Percentiles rank a stretch among this genome's conserved stretches.
These are phyloP conservation scores for Trachythela sp. DNA, from an alignment of 64 coral and sea anemone genomes.

Conservation along the genomic window DNA sequence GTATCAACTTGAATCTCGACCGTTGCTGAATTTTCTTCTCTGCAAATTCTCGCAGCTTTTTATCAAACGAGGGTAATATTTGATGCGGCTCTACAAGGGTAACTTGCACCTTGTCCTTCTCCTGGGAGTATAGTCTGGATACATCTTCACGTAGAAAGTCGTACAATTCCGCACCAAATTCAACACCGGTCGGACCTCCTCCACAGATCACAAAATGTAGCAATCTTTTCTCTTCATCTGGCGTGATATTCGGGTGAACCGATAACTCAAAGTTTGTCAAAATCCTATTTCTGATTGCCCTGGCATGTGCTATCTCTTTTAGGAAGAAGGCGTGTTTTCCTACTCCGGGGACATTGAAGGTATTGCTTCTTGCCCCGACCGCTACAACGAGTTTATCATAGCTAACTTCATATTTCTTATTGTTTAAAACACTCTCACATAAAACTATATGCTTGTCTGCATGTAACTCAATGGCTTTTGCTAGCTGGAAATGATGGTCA, in stretches of 20 bases:
- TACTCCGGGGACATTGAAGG: constrained; percentile 80
- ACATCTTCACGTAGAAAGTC: constrained; percentile 97
- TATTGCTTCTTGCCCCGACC: constrained; percentile 84
- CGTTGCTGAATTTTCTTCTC: constrained; percentile 94
- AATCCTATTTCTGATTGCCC: constrained; percentile 94
- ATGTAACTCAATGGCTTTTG: constrained; percentile 59
- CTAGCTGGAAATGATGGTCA: constrained; percentile 93
- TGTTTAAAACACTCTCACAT: constrained; percentile 71
- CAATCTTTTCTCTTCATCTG: constrained; percentile 66
- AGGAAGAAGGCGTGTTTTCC: constrained; percentile 82
- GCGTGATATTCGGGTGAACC: constrained; percentile 74
- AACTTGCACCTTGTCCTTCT: constrained; percentile 72
- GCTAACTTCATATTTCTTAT: constrained; percentile 42
- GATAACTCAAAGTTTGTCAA: constrained; percentile 97
- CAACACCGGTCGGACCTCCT: constrained; percentile 86
- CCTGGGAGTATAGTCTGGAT: constrained; percentile 71
- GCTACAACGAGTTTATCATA: constrained; percentile 95
- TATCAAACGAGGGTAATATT: constrained; percentile 94
- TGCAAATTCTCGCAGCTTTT: constrained; percentile 75
- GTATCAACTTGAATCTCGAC: constrained; percentile 74
- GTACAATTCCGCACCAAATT: constrained; percentile 97
- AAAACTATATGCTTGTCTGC: constrained; percentile 52
- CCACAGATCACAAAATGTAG: constrained; percentile 98
- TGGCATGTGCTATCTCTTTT: constrained; percentile 92
- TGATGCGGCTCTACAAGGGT: constrained; percentile 81